A percentile compares a stretch with the other conserved stretches of the same genome.
Conservation (phyloP, 1,140 invertebrate genomes). For the Paracyclopina nana region DNA sequence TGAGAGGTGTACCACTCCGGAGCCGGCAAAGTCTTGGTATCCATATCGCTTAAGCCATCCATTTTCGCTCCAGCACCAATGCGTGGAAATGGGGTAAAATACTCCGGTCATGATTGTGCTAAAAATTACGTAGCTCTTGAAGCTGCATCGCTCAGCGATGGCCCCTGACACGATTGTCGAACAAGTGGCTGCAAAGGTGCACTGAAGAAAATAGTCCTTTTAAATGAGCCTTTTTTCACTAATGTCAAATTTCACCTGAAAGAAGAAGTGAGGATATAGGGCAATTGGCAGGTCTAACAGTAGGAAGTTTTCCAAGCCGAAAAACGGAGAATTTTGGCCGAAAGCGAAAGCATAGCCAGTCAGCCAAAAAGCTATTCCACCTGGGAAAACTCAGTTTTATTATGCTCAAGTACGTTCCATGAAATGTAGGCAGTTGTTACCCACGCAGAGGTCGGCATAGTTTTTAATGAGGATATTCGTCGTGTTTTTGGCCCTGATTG, state of each 20-base stretch:
- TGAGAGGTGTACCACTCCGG: conserved; percentile 32
- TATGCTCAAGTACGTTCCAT: not conserved
- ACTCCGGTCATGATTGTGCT: conserved; percentile 34
- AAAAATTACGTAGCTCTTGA: conserved; percentile 35
- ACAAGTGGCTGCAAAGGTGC: conserved; percentile 32
- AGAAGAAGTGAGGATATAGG: conserved; percentile 27
- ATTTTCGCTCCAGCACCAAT: conserved; percentile 22
- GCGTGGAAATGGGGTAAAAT: conserved; percentile 21
- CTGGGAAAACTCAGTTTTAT: conserved; percentile 24
- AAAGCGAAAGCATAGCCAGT: conserved; percentile 35
- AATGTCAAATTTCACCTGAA: conserved; percentile 31
- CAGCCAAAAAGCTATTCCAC: conserved; percentile 33
- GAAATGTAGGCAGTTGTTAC: conserved; percentile 2
- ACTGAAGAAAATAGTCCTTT: conserved; percentile 13
- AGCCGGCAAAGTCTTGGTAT: conserved; percentile 27
- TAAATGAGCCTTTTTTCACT: not conserved
- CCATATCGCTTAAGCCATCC: conserved; percentile 20
- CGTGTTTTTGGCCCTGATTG: conserved; percentile 36
- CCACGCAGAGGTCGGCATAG: conserved; percentile 30
- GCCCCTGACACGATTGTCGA: conserved; percentile 35
- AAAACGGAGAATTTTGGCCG: conserved; percentile 24
- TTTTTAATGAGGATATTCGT: conserved; percentile 40
- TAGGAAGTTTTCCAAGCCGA: conserved; percentile 23
- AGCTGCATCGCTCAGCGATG: conserved; percentile 36
- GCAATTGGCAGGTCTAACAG: conserved; percentile 19